Evolutionary conservation across 2,797 vertebrate genomes (phyloP).

Genomic region (Lemur catta): DNA sequence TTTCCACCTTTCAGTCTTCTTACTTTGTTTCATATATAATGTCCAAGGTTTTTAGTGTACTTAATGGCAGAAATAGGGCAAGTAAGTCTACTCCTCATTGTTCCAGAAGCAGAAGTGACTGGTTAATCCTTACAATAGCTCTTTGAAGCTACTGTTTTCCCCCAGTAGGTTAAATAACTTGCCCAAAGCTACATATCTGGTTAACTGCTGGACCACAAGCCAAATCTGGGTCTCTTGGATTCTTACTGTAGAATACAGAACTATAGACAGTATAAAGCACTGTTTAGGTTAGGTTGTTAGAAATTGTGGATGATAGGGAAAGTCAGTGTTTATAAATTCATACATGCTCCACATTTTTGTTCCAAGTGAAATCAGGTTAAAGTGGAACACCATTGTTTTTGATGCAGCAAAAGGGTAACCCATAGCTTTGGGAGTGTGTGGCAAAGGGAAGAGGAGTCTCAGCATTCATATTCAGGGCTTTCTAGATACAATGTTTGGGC

Average conservation of each 20-base stretch:
- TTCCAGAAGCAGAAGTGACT: conserved; percentile 22
- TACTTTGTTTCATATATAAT: not conserved
- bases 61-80: not conserved
- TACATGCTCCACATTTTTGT: not conserved
- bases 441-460: not conserved
- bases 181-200: not conserved
- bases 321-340: not conserved
- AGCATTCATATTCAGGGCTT: conserved; percentile 18
- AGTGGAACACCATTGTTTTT: not conserved
- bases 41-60: not conserved
- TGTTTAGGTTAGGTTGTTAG: conserved; percentile 23
- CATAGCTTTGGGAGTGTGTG: not conserved
- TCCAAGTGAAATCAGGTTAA: conserved; percentile 13
- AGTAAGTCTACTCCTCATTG: not conserved
- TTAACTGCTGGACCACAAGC: not conserved
- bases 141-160: conserved; percentile 1
- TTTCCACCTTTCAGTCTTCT: not conserved
- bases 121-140: not conserved
- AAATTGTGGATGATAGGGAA: not conserved
- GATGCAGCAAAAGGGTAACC: not conserved
- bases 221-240: not conserved
- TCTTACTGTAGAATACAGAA: not conserved
- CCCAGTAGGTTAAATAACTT: conserved; percentile 32
- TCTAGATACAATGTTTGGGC: not conserved
- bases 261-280: not conserved